These are phyloP conservation scores for Caerostris extrusa DNA, from an alignment of 1,140 invertebrate genomes.

Conservation along the genomic window DNA sequence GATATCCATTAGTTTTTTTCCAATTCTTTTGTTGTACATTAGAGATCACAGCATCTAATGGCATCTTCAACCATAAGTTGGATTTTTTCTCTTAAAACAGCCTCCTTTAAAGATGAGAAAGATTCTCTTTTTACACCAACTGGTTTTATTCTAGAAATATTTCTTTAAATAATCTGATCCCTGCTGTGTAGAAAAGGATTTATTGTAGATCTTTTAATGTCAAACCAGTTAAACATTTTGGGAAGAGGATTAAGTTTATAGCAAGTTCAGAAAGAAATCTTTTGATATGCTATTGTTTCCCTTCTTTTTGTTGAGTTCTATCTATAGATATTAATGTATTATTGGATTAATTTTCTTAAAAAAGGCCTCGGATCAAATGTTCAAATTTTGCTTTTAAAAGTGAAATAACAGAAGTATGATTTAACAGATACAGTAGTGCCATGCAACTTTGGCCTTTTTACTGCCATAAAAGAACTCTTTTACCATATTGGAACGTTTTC, in stretches of 20 bases:
- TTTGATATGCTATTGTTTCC: no score
- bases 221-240: neutral
- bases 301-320: no score
- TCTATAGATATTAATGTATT: no score
- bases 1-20: constrained; percentile 20
- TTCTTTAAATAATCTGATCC: neutral
- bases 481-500: no score
- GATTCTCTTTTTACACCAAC: neutral
- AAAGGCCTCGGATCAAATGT: no score
- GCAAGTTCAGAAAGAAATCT: no score
- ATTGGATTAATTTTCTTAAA: no score
- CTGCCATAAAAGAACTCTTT: no score
- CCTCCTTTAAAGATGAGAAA: neutral
- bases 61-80: neutral
- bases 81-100: neutral
- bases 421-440: no score
- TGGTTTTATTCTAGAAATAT: neutral
- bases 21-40: neutral
- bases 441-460: no score
- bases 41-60: neutral
- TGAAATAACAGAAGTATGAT: no score
- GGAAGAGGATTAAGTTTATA: neutral
- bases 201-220: neutral
- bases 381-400: no score
- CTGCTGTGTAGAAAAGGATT: neutral